phyloP scores from a whole-genome alignment of 2,888 invertebrate genomes.

The Apocheima hispidaria region DNA sequence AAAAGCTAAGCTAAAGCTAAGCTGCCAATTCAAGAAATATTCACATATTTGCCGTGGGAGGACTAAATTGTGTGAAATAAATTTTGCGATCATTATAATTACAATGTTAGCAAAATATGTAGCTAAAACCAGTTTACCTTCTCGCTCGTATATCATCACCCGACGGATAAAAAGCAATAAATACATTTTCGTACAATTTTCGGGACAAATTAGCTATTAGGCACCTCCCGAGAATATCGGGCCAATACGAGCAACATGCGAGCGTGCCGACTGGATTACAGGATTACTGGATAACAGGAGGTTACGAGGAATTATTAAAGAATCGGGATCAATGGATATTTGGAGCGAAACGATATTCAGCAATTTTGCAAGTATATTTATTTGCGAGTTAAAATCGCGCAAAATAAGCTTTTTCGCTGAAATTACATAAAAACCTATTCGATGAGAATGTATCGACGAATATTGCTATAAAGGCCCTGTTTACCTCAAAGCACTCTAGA shows the following conservation, averaged over 20 bases:
- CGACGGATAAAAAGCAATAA: background rate
- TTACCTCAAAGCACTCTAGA: background rate
- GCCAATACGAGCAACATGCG: conserved; percentile 34
- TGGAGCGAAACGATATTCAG: conserved; percentile 1
- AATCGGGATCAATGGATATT: conserved; percentile 10
- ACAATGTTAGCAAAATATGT: too few species aligned
- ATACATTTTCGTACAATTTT: conserved; percentile 24
- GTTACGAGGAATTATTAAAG: conserved; percentile 2
- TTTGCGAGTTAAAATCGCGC: background rate
- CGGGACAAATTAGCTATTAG: conserved; percentile 30
- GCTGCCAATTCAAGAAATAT: background rate
- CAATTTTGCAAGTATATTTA: background rate
- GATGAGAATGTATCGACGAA: background rate
- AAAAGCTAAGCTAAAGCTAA: background rate
- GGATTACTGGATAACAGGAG: too few species aligned
- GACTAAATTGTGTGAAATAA: background rate
- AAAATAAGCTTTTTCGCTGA: background rate
- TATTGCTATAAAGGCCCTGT: background rate
- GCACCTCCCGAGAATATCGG: conserved; percentile 25
- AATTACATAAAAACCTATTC: background rate
- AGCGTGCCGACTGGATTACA: conserved; percentile 31
- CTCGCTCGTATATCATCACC: conserved; percentile 1
- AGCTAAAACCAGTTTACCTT: conserved; percentile 3
- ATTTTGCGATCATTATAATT: too few species aligned
- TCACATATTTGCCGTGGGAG: background rate